phyloP scores from a whole-genome alignment of 2,888 invertebrate species.

The Drosophila monieri region DNA sequence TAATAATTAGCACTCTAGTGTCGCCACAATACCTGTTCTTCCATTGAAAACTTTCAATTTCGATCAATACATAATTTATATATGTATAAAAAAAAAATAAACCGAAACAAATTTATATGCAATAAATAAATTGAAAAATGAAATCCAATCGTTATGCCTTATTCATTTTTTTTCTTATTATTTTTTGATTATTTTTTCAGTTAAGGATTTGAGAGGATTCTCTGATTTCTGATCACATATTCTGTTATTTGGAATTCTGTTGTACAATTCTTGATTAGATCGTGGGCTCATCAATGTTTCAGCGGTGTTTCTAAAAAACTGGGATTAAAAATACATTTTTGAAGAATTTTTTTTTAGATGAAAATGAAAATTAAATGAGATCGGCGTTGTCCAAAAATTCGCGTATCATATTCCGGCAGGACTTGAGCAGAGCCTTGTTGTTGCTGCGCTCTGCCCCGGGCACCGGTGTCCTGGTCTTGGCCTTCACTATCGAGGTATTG shows the following conservation, averaged over 20 bases:
- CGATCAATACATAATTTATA: constrained; percentile 45
- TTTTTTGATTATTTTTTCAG: neutral
- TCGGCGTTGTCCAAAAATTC: constrained; percentile 71
- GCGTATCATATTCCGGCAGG: constrained; percentile 71
- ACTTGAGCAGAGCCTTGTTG: constrained; percentile 60
- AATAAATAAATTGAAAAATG: constrained; percentile 75
- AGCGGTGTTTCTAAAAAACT: constrained; percentile 2
- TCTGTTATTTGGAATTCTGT: neutral
- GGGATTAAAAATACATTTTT: neutral
- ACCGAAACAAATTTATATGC: constrained; percentile 75
- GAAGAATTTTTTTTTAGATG: neutral
- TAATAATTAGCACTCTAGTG: constrained; percentile 78
- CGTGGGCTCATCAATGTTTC: neutral
- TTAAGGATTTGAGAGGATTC: neutral
- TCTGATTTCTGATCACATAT: constrained; percentile 1
- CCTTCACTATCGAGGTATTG: constrained; percentile 39
- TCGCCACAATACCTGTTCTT: constrained; percentile 79
- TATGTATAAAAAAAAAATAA: constrained; percentile 53
- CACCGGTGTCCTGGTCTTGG: constrained; percentile 39
- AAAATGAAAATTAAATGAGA: constrained; percentile 37
- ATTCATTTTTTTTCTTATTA: constrained; percentile 4
- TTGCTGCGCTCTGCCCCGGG: constrained; percentile 26
- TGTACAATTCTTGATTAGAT: constrained; percentile 1
- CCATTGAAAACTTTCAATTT: constrained; percentile 72
- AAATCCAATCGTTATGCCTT: constrained; percentile 14